A percentile compares a stretch with the other conserved stretches of the same genome.
These are phyloP conservation scores for Macroramphosus scolopax DNA, from an alignment of 2,797 vertebrate species.

Conservation along the genomic window DNA sequence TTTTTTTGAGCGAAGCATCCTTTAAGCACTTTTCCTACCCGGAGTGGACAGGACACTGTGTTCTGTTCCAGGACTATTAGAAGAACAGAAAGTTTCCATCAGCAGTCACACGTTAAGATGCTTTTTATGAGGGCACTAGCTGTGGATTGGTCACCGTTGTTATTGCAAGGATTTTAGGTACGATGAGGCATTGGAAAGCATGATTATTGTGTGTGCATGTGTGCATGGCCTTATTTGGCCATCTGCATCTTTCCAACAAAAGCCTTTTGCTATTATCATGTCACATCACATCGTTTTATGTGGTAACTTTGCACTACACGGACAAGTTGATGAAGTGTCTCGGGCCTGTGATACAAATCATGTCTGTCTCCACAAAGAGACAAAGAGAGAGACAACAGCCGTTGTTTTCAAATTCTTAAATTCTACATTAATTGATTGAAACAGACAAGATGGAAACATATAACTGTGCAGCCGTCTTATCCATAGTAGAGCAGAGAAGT, in stretches of 20 bases:
- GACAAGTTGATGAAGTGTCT: no score
- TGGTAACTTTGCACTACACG: no score
- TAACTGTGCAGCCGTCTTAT: no score
- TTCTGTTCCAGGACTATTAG: conserved; percentile 48
- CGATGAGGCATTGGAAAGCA: conserved; percentile 60
- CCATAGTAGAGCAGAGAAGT: no score
- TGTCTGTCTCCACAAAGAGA: no score
- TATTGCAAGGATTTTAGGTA: conserved; percentile 50
- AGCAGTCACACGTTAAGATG: conserved; percentile 52
- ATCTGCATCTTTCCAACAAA: conserved; percentile 3
- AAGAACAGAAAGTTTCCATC: conserved; percentile 68
- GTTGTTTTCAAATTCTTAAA: no score
- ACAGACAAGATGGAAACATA: no score
- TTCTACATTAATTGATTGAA: no score
- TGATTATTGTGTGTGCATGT: conserved; percentile 30
- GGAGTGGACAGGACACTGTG: conserved; percentile 38
- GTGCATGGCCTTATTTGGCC: conserved; percentile 5
- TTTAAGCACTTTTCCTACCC: conserved; percentile 13
- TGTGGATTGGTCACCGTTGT: conserved; percentile 53
- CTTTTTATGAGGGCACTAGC: conserved; percentile 59
- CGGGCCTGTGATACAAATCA: no score
- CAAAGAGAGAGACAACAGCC: no score
- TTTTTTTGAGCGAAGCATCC: not conserved
- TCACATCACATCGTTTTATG: no score
- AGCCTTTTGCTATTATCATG: not conserved